phyloP scores from a whole-genome alignment of 1,140 invertebrate genomes.

The Charaxes varanes region DNA sequence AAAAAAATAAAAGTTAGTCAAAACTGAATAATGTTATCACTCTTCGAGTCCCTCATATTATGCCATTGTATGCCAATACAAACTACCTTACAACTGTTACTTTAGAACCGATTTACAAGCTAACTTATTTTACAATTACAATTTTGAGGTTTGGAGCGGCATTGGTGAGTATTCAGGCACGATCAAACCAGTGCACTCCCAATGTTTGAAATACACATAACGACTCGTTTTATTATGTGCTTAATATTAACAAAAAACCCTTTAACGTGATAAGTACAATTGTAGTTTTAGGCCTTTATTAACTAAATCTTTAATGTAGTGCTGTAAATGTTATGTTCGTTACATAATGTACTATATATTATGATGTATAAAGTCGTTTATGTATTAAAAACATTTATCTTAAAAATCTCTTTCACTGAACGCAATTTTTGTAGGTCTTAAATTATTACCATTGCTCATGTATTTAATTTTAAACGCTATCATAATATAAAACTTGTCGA shows the following conservation, averaged over 20 bases:
- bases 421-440: slow-evolving; percentile 46
- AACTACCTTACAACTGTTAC: slow-evolving; percentile 53
- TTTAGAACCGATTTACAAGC: slow-evolving; percentile 50
- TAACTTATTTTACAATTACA: slow-evolving; percentile 63
- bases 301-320: no score
- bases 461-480: slow-evolving; percentile 32
- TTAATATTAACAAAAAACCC: slow-evolving; percentile 7
- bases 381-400: slow-evolving; percentile 51
- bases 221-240: slow-evolving; percentile 22
- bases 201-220: slow-evolving; percentile 58
- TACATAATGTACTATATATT: background rate
- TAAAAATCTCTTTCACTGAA: slow-evolving; percentile 44
- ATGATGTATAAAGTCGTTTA: slow-evolving; percentile 18
- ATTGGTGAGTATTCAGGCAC: slow-evolving; percentile 71
- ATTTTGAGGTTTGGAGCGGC: slow-evolving; percentile 73
- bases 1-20: slow-evolving; percentile 64
- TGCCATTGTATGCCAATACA: slow-evolving; percentile 50
- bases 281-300: slow-evolving; percentile 14
- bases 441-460: slow-evolving; percentile 51
- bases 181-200: slow-evolving; percentile 67
- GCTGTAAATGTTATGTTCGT: no score
- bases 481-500: slow-evolving; percentile 31
- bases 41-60: slow-evolving; percentile 54
- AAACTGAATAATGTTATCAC: slow-evolving; percentile 74
- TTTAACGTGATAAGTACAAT: slow-evolving; percentile 6